Evolutionary conservation across 2,113 vertebrate genomes (phyloP).

Genomic region (Scophthalmus maximus): DNA sequence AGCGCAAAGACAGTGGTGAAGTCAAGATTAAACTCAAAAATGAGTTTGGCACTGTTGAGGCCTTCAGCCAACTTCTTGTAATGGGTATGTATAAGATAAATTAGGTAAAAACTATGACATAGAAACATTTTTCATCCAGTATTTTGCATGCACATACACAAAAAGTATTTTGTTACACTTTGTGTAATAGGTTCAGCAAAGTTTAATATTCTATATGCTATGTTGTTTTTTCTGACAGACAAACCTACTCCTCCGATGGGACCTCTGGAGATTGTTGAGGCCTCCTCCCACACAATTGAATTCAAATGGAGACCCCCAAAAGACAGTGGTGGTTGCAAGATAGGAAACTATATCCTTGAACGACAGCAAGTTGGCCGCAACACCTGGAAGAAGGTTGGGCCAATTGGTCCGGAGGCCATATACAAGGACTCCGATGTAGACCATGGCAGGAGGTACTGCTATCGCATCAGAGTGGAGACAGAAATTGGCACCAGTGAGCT

Average conservation of each 20-base stretch:
- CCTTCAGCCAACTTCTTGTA: conserved; percentile 82
- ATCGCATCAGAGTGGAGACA: conserved; percentile 87
- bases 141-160: background rate
- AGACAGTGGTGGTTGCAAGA: conserved; percentile 87
- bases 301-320: conserved; percentile 88
- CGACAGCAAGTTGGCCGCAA: conserved; percentile 87
- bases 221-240: conserved; percentile 68
- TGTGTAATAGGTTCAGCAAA: background rate
- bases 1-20: conserved; percentile 88
- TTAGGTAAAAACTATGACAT: no score
- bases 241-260: conserved; percentile 89
- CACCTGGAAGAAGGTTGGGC: conserved; percentile 89
- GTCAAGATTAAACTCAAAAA: conserved; percentile 90
- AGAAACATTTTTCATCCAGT: no score
- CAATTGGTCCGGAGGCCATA: conserved; percentile 73
- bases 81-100: conserved; percentile 79
- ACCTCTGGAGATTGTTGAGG: conserved; percentile 87
- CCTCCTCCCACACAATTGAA: conserved; percentile 74
- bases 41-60: conserved; percentile 84
- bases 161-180: background rate
- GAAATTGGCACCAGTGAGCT: conserved; percentile 85
- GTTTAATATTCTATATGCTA: background rate
- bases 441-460: conserved; percentile 88
- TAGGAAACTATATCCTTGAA: conserved; percentile 87
- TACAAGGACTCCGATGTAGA: conserved; percentile 87